Conservation (phyloP, 2,113 vertebrate species). For the Thamnaconus septentrionalis region DNA sequence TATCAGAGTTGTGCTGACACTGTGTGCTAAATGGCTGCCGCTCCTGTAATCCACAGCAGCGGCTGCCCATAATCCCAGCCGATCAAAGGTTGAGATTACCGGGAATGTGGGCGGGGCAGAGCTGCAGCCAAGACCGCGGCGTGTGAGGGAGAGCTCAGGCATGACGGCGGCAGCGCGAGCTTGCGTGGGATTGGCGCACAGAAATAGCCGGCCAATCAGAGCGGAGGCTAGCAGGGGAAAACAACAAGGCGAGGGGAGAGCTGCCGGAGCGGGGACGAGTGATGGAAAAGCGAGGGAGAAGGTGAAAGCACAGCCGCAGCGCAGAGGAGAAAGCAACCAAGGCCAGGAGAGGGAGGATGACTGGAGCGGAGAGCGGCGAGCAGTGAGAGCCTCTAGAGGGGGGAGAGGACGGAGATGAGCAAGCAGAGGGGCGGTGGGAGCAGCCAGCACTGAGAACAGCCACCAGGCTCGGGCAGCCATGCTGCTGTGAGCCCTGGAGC, state of each 20-base stretch:
- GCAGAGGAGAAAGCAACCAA: constrained; percentile 41
- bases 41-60: constrained; percentile 54
- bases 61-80: constrained; percentile 58
- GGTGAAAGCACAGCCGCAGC: constrained; percentile 59
- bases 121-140: constrained; percentile 43
- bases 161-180: constrained; percentile 38
- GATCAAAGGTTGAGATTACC: constrained; percentile 68
- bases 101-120: constrained; percentile 50
- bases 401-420: constrained; percentile 50
- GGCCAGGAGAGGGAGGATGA: constrained; percentile 39
- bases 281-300: constrained; percentile 69
- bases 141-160: constrained; percentile 54
- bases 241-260: constrained; percentile 62
- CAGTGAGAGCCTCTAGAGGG: constrained; percentile 51
- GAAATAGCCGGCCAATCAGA: constrained; percentile 79
- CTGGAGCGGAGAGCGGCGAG: constrained; percentile 30
- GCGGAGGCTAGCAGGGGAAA: constrained; percentile 41
- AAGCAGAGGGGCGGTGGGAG: constrained; percentile 39
- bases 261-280: constrained; percentile 61
- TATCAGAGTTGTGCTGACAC: constrained; percentile 5
- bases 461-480: constrained; percentile 58
- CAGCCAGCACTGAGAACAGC: constrained; percentile 51
- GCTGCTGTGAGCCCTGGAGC: constrained; percentile 67
- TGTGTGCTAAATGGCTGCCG: constrained; percentile 42
- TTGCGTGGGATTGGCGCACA: constrained; percentile 68